Evolutionary conservation across 2,797 vertebrate genomes (phyloP).

Genomic region (Champsocephalus gunnari): DNA sequence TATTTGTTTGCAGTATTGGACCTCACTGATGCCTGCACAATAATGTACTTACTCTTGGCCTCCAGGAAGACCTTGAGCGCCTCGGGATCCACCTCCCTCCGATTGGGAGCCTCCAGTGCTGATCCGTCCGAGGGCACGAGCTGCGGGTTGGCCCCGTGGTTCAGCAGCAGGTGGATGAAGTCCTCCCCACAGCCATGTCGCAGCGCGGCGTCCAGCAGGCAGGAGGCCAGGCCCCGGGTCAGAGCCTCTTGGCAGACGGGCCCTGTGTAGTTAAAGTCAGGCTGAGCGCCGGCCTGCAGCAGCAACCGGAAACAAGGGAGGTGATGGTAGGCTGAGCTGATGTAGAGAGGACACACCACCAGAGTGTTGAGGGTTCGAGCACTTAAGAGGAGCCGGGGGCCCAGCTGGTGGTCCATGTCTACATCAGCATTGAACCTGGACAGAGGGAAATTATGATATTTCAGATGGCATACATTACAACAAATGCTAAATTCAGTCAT

Average conservation of each 20-base stretch:
- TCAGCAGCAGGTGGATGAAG: constrained; percentile 90
- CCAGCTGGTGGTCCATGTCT: constrained; percentile 90
- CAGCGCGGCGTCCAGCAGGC: constrained; percentile 93
- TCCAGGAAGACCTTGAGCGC: constrained; percentile 88
- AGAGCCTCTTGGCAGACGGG: constrained; percentile 88
- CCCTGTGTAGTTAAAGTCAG: constrained; percentile 93
- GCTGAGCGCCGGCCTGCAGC: constrained; percentile 92
- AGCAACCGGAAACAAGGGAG: constrained; percentile 91
- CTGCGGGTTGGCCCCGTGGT: constrained; percentile 91
- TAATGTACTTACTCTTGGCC: constrained; percentile 86
- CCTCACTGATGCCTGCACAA: background rate
- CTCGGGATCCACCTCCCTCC: constrained; percentile 89
- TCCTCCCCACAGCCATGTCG: constrained; percentile 90
- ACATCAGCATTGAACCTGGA: constrained; percentile 92
- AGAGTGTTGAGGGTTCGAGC: constrained; percentile 90
- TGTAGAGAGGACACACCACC: constrained; percentile 94
- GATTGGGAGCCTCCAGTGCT: constrained; percentile 80
- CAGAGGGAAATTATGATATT: background rate
- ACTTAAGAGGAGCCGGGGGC: constrained; percentile 82
- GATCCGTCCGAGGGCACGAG: constrained; percentile 88
- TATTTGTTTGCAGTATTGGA: background rate
- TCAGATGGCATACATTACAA: background rate
- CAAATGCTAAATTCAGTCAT: background rate
- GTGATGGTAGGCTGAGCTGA: constrained; percentile 95
- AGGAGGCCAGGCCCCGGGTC: constrained; percentile 88